Evolutionary conservation across 1,140 invertebrate genomes (phyloP), one percentile per base, ranked within the genome.

Genomic region (Scaptomyza hsui): DNA sequence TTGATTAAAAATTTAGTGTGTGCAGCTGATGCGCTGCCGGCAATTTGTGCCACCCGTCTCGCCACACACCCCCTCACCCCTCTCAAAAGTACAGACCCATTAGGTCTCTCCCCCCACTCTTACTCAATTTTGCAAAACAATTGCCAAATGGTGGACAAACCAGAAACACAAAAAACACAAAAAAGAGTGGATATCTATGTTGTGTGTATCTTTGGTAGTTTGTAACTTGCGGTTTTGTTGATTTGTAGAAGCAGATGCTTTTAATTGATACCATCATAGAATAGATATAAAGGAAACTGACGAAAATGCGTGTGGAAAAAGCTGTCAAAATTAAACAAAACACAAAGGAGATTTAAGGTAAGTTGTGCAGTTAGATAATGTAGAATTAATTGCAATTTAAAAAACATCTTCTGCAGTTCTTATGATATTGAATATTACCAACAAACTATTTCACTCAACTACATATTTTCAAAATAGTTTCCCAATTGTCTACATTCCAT

Each of bases 1-100:
- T 88, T 86, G 81, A 86, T 86, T 86, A 86, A 86, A 86, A 86
- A 86, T 86, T 86, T 86, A 86, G 76, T 71, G 45, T 62, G 51
- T 56, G 68, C 67, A 61, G 61, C 63, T 64, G 72, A 60, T 75
- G 63, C 56, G 37, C 57, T 64, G 41, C 49, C 35, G 63, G 64
- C 75, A 72, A 85, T 79, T 83, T 83, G 61, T 48, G 16, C 56
- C 47, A 37, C 64, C 51, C 57, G 59, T 60, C 29, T 60, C 29
- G 3, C 21, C 39, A n/a, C 42, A 32, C 39, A 37, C 15, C 9
- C 57, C 37, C 60, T 61, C 56, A 42, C 49, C 35, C 26, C 47
- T 24, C 21, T n/a, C n/a, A n/a, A n/a, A n/a, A n/a, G n/a, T n/a
- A n/a, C 32, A 6, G 26, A 15, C 13, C 44, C 45, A 55, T 29